Percentiles rank a stretch among this genome's conserved stretches.
Conservation (phyloP, 2,888 invertebrate genomes). For the Orchesella flavescens region DNA sequence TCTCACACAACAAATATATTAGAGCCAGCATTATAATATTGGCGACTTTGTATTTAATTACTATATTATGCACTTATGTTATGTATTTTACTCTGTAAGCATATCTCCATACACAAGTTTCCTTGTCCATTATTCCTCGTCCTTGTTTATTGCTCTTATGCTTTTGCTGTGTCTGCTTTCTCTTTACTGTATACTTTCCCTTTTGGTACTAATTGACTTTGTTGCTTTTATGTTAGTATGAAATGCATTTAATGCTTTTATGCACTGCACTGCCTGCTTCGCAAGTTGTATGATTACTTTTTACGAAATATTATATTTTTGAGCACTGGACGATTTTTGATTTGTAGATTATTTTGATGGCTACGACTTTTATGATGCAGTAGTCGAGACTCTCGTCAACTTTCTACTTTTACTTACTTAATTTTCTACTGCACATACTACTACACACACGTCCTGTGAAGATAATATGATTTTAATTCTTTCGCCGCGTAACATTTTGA, state of each 20-base stretch:
- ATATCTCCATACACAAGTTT: too few relatives aligned
- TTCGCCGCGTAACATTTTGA: constrained; percentile 35
- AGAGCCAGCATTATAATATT: constrained; percentile 19
- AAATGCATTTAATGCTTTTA: too few relatives aligned
- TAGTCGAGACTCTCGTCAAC: neutral
- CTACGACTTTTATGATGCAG: constrained; percentile 47
- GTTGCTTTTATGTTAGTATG: too few relatives aligned
- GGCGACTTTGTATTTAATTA: constrained; percentile 11
- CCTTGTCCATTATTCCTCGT: too few relatives aligned
- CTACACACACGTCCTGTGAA: constrained; percentile 31
- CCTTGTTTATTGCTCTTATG: too few relatives aligned
- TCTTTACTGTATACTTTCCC: too few relatives aligned
- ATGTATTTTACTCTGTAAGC: too few relatives aligned
- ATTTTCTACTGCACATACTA: constrained; percentile 16
- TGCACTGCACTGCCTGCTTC: too few relatives aligned
- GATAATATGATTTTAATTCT: constrained; percentile 17
- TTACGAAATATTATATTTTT: neutral
- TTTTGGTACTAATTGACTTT: too few relatives aligned
- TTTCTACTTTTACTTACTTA: neutral
- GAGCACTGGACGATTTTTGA: neutral
- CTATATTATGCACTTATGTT: neutral
- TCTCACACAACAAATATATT: constrained; percentile 42
- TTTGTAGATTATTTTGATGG: neutral
- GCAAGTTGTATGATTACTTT: neutral
- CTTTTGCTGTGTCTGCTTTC: too few relatives aligned